These are phyloP conservation scores for Chymomyza fuscimana DNA, from an alignment of 2,888 invertebrate species.

Conservation along the genomic window DNA sequence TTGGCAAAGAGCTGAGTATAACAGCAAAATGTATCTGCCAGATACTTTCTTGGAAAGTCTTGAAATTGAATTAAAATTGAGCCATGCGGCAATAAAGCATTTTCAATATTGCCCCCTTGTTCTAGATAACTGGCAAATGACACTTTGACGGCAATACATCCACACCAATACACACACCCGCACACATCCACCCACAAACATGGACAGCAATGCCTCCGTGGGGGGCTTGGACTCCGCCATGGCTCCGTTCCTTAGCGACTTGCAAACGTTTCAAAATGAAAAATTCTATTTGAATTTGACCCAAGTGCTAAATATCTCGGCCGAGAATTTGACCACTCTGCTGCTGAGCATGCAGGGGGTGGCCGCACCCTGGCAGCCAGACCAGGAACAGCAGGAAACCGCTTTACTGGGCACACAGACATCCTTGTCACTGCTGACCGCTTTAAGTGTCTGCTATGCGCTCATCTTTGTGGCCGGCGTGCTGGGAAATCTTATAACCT, in stretches of 20 bases:
- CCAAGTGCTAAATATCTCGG: conserved; percentile 76
- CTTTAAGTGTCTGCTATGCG: conserved; percentile 87
- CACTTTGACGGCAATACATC: conserved; percentile 3
- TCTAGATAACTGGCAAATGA: background rate
- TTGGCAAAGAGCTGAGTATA: background rate
- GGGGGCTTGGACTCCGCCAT: conserved; percentile 18
- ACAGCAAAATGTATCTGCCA: background rate
- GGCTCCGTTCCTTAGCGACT: conserved; percentile 41
- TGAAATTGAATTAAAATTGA: background rate
- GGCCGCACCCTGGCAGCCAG: conserved; percentile 32
- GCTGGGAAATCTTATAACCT: conserved; percentile 90
- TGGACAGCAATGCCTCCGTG: conserved; percentile 13
- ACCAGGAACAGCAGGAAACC: background rate
- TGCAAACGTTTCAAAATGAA: conserved; percentile 67
- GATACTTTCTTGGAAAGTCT: background rate
- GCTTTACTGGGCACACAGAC: conserved; percentile 22
- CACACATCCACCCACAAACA: background rate
- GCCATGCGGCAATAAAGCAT: background rate
- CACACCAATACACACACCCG: conserved; percentile 1
- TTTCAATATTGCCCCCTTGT: background rate
- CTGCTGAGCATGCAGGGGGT: conserved; percentile 42
- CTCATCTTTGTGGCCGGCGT: conserved; percentile 84
- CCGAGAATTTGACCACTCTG: conserved; percentile 73
- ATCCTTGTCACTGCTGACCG: conserved; percentile 65
- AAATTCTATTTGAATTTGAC: conserved; percentile 76